A percentile compares a stretch with the other conserved stretches of the same genome.
Evolutionary conservation across 2,888 invertebrate genomes (phyloP).

Genomic region (Calliphora vomitoria): DNA sequence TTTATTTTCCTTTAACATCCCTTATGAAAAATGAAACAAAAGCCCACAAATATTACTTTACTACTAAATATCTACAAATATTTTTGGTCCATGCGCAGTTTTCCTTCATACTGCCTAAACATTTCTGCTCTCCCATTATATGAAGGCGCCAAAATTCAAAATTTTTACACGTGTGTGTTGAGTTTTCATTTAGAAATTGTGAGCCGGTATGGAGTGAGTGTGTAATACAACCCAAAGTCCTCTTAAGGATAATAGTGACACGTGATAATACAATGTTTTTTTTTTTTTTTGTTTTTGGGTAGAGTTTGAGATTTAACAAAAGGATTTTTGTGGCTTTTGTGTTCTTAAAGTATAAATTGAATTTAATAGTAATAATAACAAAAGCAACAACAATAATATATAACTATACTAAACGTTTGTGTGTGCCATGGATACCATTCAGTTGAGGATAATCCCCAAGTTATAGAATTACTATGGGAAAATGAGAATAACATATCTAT

Average conservation of each 20-base stretch:
- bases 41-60: not conserved
- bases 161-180: slow-evolving; percentile 77
- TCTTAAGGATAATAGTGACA: slow-evolving; percentile 51
- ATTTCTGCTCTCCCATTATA: slow-evolving; percentile 79
- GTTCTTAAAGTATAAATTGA: slow-evolving; percentile 60
- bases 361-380: slow-evolving; percentile 42
- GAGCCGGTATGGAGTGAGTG: not conserved
- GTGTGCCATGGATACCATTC: slow-evolving; percentile 6
- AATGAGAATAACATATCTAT: slow-evolving; percentile 47
- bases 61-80: not conserved
- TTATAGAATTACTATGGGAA: slow-evolving; percentile 37
- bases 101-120: not conserved
- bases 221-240: slow-evolving; percentile 7
- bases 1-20: slow-evolving; percentile 9
- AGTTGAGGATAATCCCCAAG: slow-evolving; percentile 71
- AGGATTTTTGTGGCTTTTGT: slow-evolving; percentile 42
- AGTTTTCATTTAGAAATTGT: slow-evolving; percentile 29
- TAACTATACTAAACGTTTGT: not conserved
- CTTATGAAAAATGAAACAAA: slow-evolving; percentile 19
- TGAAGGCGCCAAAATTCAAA: slow-evolving; percentile 84
- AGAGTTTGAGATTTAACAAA: slow-evolving; percentile 46
- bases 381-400: slow-evolving; percentile 5
- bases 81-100: slow-evolving; percentile 68
- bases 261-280: slow-evolving; percentile 27
- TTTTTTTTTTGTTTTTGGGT: not conserved